These are phyloP conservation scores for Lasioglossum lativentre DNA, from an alignment of 2,888 invertebrate genomes.

Conservation along the genomic window DNA sequence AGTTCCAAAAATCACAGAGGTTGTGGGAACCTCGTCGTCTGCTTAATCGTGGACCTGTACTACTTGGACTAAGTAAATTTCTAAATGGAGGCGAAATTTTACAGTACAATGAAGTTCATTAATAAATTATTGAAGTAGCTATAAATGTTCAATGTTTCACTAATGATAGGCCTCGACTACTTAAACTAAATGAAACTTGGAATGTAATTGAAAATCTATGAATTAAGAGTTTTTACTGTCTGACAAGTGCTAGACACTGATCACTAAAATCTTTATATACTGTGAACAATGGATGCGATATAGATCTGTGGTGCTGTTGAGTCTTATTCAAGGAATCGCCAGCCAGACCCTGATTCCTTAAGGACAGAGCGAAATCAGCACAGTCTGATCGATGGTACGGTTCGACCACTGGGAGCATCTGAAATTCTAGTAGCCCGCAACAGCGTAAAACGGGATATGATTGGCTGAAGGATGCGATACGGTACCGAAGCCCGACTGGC, in stretches of 20 bases:
- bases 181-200: too few relatives aligned
- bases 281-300: not conserved
- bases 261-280: not conserved
- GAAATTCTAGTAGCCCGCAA: not conserved
- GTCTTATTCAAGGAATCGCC: not conserved
- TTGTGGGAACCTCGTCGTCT: rapidly evolving
- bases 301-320: not conserved
- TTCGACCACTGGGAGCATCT: not conserved
- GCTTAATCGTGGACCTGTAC: not conserved
- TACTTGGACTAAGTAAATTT: not conserved
- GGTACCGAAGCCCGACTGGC: not conserved
- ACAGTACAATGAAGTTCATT: not conserved
- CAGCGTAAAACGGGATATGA: not conserved
- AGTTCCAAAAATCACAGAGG: not conserved
- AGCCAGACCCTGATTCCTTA: not conserved
- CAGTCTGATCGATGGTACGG: not conserved
- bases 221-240: too few relatives aligned
- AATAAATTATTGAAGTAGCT: too few relatives aligned
- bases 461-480: not conserved
- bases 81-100: not conserved
- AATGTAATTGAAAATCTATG: too few relatives aligned
- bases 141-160: not conserved
- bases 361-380: not conserved
- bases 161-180: not conserved
- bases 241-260: not conserved